These are phyloP conservation scores for Dysmachus trigonus DNA, from an alignment of 2,888 invertebrate species.

Conservation along the genomic window DNA sequence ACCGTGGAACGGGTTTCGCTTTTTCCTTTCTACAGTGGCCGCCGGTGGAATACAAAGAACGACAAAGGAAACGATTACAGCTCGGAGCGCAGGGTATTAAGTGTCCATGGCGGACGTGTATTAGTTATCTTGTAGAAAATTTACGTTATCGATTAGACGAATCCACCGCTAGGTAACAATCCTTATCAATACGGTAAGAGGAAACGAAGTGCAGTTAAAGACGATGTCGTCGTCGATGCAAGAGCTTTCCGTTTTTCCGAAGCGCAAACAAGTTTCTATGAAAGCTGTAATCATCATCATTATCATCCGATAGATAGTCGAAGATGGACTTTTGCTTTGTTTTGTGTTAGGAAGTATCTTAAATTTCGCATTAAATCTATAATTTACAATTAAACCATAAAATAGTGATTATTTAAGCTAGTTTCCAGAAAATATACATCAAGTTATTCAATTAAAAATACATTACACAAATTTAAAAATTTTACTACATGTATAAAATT, in stretches of 20 bases:
- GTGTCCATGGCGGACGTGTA: neutral
- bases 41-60: neutral
- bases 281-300: neutral
- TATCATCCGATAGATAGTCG: neutral
- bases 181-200: neutral
- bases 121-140: neutral
- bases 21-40: conserved; percentile 8
- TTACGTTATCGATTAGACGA: conserved; percentile 17
- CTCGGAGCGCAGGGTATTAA: neutral
- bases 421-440: too few species aligned
- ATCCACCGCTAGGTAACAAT: neutral
- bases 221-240: neutral
- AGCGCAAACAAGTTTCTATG: neutral
- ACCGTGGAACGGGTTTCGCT: conserved; percentile 7
- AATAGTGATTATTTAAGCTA: too few species aligned
- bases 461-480: too few species aligned
- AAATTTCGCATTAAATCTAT: too few species aligned
- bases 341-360: too few species aligned
- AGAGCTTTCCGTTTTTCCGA: neutral
- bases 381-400: too few species aligned
- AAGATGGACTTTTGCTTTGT: too few species aligned
- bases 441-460: too few species aligned
- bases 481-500: too few species aligned
- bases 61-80: neutral
- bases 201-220: neutral